Conservation (phyloP, 2,113 vertebrate species). For the Cebus imitator region DNA sequence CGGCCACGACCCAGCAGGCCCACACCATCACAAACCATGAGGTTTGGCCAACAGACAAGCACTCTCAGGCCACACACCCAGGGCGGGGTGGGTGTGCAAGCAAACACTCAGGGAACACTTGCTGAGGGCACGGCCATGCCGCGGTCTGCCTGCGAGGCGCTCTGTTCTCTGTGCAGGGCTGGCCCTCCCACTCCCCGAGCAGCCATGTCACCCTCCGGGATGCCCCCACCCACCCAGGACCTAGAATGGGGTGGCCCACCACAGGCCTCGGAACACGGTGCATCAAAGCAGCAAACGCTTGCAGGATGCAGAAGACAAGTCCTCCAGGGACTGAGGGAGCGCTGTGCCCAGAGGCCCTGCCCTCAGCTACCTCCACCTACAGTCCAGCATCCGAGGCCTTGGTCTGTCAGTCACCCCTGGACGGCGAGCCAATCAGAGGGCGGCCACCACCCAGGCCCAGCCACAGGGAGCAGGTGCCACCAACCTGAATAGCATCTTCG, state of each 20-base stretch:
- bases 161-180: not conserved
- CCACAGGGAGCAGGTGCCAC: not conserved
- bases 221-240: not conserved
- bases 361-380: accelerated
- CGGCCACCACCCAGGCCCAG: not conserved
- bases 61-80: not conserved
- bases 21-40: accelerated
- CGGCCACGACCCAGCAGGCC: no score
- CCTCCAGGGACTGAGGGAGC: not conserved
- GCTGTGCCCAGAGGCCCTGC: accelerated
- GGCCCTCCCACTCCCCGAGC: accelerated
- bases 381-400: not conserved
- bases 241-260: accelerated
- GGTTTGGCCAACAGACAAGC: accelerated
- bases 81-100: not conserved
- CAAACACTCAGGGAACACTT: accelerated
- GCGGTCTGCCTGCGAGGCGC: accelerated
- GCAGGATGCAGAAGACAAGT: not conserved
- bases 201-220: not conserved
- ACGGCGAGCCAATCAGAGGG: no score
- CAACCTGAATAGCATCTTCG: constrained; percentile 95
- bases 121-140: accelerated
- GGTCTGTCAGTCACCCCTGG: not conserved
- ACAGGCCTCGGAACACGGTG: accelerated
- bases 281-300: accelerated